Evolutionary conservation across 2,888 invertebrate species (phyloP), one percentile per base, ranked within the genome.

Genomic region (Teleogryllus oceanicus): DNA sequence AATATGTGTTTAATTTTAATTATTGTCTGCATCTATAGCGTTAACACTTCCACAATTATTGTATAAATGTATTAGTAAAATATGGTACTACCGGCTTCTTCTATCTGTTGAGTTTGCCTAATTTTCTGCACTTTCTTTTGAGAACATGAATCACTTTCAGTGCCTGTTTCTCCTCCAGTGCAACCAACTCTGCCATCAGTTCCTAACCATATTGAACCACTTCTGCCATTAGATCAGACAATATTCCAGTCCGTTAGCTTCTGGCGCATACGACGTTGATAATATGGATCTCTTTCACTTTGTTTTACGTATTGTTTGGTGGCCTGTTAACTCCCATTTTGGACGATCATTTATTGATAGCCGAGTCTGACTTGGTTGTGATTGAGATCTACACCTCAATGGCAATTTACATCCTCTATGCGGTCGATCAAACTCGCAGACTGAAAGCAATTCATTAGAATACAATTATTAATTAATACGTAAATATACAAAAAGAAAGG

Each of bases 201-300:
- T n/a, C 62, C 62, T 18, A 62, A 62, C 4, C 62, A 18, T n/a
- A 13, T n/a, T 62, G 62, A 13, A 62, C n/a, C 16, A n/a, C 11
- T 62, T 62, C 62, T 62, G 62, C 62, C 62, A 62, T 62, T 62
- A 11, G 62, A 62, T 62, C 62, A 18, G 62, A 5, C 51, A 76
- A 62, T 24, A 62, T 50, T 24, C 74, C 16, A 24, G 49, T 13
- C 18, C 51, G 77, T n/a, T 18, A 75, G 77, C 3, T 80, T 50
- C 49, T 79, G 79, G 20, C 80, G 79, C 51, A 82, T 49, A 86
- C 94, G 93, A 82, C 92, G 88, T 82, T 92, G 91, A 84, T 94
- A 95, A 86, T 94, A 92, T 0, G 94, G 94, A 88, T 96, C 96
- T 84, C 96, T 94, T 86, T 96, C 96, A 85, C 96, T 96, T 87